A percentile compares a stretch with the other conserved stretches of the same genome.
Conservation (phyloP, 2,888 invertebrate species). For the Cephus pulcher region DNA sequence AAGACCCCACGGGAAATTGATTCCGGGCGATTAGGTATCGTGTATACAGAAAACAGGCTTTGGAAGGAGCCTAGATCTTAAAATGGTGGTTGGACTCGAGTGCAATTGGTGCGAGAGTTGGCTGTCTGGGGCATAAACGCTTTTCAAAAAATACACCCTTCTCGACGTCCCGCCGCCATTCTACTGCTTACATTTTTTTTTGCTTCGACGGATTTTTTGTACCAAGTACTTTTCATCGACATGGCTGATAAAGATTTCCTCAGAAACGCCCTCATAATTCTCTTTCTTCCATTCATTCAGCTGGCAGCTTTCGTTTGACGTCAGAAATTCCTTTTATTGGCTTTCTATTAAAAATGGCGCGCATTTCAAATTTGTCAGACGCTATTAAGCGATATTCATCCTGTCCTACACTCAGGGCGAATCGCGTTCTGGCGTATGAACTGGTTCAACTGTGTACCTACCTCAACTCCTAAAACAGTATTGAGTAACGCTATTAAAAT, state of each 20-base stretch:
- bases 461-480: background rate
- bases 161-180: background rate
- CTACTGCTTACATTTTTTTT: background rate
- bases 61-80: background rate
- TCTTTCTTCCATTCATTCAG: background rate
- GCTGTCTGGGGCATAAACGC: background rate
- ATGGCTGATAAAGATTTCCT: background rate
- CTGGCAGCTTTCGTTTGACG: background rate
- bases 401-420: background rate
- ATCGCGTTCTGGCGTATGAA: background rate
- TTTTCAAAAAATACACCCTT: background rate
- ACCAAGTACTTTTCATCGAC: background rate
- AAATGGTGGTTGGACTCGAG: background rate
- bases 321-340: background rate
- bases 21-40: conserved; percentile 2
- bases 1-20: conserved; percentile 6
- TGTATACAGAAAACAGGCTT: background rate
- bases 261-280: background rate
- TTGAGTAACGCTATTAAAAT: too few relatives aligned
- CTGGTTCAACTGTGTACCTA: background rate
- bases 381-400: background rate
- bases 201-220: background rate
- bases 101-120: background rate
- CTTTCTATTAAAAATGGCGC: background rate
- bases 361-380: too few relatives aligned